Percentiles rank a stretch among this genome's conserved stretches.
Conservation (phyloP, 2,113 vertebrate genomes). For the Salvelinus sp. region DNA sequence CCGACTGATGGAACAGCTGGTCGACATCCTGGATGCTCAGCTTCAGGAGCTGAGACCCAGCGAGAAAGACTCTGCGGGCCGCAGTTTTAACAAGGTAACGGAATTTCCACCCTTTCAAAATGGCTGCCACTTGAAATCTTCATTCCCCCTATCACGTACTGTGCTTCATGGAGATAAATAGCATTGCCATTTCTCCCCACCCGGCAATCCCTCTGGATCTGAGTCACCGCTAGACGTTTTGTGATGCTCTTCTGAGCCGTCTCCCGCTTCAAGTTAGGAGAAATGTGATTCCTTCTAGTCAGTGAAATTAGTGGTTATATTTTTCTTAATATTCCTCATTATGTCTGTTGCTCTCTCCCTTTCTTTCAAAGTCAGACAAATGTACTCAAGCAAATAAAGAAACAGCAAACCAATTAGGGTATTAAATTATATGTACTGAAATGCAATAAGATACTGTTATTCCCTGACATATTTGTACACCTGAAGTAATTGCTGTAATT, state of each 20-base stretch:
- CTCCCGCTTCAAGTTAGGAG: neutral
- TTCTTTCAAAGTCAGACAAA: conserved; percentile 25
- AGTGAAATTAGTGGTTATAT: neutral
- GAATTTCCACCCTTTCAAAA: neutral
- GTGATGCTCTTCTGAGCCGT: neutral
- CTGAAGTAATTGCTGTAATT: conserved; percentile 24
- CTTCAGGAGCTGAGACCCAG: conserved; percentile 91
- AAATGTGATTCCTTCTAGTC: neutral
- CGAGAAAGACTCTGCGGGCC: conserved; percentile 88
- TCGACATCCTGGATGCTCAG: conserved; percentile 96
- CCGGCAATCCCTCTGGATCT: neutral
- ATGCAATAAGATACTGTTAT: conserved; percentile 10
- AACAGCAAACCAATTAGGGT: conserved; percentile 6
- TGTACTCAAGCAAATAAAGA: too few species aligned
- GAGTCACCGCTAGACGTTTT: neutral
- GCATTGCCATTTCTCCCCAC: too few species aligned
- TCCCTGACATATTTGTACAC: conserved; percentile 19
- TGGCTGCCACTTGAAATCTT: conserved; percentile 14
- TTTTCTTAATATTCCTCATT: neutral
- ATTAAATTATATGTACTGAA: conserved; percentile 21
- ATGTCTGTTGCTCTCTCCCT: conserved; percentile 17
- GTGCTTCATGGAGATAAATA: conserved; percentile 47
- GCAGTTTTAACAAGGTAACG: conserved; percentile 97
- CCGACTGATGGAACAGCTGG: conserved; percentile 95
- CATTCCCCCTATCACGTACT: neutral